Conservation (phyloP, 2,113 vertebrate species). For the Himantopus leucocephalus region DNA sequence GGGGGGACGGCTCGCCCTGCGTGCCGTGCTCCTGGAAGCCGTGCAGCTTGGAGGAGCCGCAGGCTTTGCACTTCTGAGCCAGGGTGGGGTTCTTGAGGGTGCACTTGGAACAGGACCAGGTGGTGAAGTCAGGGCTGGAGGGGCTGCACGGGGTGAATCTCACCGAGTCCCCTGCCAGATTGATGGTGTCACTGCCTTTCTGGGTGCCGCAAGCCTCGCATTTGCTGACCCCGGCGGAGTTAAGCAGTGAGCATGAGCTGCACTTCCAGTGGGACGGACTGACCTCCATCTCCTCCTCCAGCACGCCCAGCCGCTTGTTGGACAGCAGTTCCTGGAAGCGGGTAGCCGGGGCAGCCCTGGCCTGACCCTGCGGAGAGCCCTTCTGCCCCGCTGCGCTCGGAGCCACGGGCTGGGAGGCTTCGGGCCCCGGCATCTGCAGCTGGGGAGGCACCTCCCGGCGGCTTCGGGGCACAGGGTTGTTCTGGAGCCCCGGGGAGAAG, state of each 20-base stretch:
- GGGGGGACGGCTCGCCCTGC: background rate
- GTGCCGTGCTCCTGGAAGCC: constrained; percentile 87
- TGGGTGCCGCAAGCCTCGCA: constrained; percentile 81
- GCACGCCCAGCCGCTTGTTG: constrained; percentile 85
- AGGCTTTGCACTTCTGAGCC: constrained; percentile 85
- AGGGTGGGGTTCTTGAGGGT: constrained; percentile 89
- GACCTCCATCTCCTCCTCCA: constrained; percentile 86
- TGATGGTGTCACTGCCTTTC: constrained; percentile 82
- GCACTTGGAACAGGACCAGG: constrained; percentile 94
- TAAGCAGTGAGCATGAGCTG: constrained; percentile 78
- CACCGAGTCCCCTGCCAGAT: constrained; percentile 86
- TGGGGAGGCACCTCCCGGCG: constrained; percentile 92
- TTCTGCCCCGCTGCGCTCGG: constrained; percentile 59
- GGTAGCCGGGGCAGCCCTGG: constrained; percentile 33
- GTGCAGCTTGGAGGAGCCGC: constrained; percentile 92
- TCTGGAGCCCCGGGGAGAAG: constrained; percentile 86
- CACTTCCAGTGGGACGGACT: constrained; percentile 81
- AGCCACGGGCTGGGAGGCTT: constrained; percentile 66
- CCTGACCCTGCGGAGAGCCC: constrained; percentile 73
- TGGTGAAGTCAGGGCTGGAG: constrained; percentile 94
- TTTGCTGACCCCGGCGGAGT: constrained; percentile 39
- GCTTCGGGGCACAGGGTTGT: constrained; percentile 92
- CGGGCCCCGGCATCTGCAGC: constrained; percentile 74
- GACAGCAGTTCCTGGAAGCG: constrained; percentile 78
- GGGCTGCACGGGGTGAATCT: constrained; percentile 91